Base-by-base conservation (phyloP, 2,113 vertebrate genomes). In the Caranx ignobilis region DNA sequence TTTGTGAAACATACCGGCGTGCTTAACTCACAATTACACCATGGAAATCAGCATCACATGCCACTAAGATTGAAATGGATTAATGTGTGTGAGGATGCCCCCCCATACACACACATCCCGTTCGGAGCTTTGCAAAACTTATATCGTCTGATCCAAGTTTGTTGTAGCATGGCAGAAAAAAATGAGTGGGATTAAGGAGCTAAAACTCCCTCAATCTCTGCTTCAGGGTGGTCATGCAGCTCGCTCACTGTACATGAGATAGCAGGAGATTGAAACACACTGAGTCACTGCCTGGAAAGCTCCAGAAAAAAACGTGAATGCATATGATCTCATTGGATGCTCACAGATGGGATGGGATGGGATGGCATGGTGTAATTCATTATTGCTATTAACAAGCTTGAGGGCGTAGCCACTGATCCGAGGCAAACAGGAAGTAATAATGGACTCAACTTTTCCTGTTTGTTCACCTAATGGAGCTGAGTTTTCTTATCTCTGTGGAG, bases 271-370 rank as follows among this genome's bases (percentile, higher is more conserved):
- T 34, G 60, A 83, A 76, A 84, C 75, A 79, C 39, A 84, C 85
- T 83, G 79, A 93, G 87, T 88, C 89, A 89, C 75, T 87, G 84
- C 68, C 70, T 66, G 76, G 71, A 85, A 76, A 71, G 73, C 41
- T 43, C 62, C 11, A 16, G 76, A 81, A 47, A 55, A 70, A 57
- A 31, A 56, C 77, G 61, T 21, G 43, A 54, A 45, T 19, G 37
- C 68, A 73, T 50, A 64, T 83, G 84, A 75, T 81, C 76, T 83
- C 75, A 85, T 11, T 63, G 56, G 66, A 84, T 31, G n/a, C 54
- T 35, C 77, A 62, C 61, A 82, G 71, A 87, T 77, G 67, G 68
- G 81, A 74, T 34, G 65, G 70, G n/a, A n/a, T 26, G 26, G 26
- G 26, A 68, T 26, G 52, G 43, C 75, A 71, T 66, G 60, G 45